These are phyloP conservation scores for Hylaeus anthracinus DNA, from an alignment of 1,140 invertebrate genomes.

Conservation along the genomic window DNA sequence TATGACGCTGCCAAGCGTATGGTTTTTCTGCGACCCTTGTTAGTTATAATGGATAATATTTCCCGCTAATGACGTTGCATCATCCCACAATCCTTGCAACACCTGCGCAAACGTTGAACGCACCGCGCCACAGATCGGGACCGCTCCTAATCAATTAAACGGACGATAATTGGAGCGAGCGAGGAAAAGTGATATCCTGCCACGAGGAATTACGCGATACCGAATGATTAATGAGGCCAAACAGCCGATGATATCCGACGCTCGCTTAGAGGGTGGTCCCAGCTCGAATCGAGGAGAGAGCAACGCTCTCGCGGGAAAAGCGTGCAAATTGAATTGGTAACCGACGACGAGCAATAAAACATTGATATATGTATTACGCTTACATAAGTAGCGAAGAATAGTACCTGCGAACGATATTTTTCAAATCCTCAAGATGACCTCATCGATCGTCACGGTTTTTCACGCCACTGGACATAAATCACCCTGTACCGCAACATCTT, in stretches of 20 bases:
- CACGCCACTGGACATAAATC: too few relatives aligned
- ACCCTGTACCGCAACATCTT: too few relatives aligned
- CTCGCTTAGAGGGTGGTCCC: conserved; percentile 26
- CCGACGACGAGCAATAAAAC: too few relatives aligned
- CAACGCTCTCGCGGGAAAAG: too few relatives aligned
- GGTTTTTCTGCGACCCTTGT: conserved; percentile 6
- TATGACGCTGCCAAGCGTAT: neutral
- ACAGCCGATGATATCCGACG: conserved; percentile 20
- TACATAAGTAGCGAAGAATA: too few relatives aligned
- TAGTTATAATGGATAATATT: conserved; percentile 26
- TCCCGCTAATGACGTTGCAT: conserved; percentile 32
- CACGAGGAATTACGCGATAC: conserved; percentile 37
- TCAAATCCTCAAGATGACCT: too few relatives aligned
- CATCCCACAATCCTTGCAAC: conserved; percentile 12
- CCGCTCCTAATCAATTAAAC: conserved; percentile 24
- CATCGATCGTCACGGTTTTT: too few relatives aligned
- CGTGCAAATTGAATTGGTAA: too few relatives aligned
- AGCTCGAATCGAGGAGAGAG: neutral
- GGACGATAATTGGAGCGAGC: conserved; percentile 14
- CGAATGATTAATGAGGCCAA: conserved; percentile 29
- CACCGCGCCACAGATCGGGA: conserved; percentile 5
- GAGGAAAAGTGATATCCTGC: conserved; percentile 22
- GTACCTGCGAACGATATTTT: too few relatives aligned
- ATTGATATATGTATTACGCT: too few relatives aligned
- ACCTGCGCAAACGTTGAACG: conserved; percentile 23